Conservation (phyloP, 2,113 vertebrate species). For the western clawed frog (Xenopus tropicalis) region UCB_Xtro_10.0 CM004447.2:134840501-134841000, state of each 20-base stretch:
- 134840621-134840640: not conserved
- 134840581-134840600: constrained; percentile 10
- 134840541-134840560: too few species aligned
- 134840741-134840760: constrained; percentile 52
- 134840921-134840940: constrained; percentile 56
- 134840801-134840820: constrained; percentile 59
- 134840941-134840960: constrained; percentile 64
- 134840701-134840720: constrained; percentile 51
- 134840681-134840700: constrained; percentile 49
- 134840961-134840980: constrained; percentile 50
- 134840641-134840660: not conserved
- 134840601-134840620: constrained; percentile 12
- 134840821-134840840: constrained; percentile 28
- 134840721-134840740: constrained; percentile 49
- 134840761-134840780: constrained; percentile 44
- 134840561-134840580: not conserved
- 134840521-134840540: too few species aligned
- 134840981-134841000: constrained; percentile 11
- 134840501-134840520: too few species aligned
- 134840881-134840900: constrained; percentile 57
- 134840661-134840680: constrained; percentile 2
- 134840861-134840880: constrained; percentile 61
- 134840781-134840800: constrained; percentile 52
- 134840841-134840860: constrained; percentile 56
- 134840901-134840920: constrained; percentile 66